Evolutionary conservation across 2,888 invertebrate species (phyloP), one percentile per base, ranked within the genome.

Genomic region (Hyposoter dolosus): DNA sequence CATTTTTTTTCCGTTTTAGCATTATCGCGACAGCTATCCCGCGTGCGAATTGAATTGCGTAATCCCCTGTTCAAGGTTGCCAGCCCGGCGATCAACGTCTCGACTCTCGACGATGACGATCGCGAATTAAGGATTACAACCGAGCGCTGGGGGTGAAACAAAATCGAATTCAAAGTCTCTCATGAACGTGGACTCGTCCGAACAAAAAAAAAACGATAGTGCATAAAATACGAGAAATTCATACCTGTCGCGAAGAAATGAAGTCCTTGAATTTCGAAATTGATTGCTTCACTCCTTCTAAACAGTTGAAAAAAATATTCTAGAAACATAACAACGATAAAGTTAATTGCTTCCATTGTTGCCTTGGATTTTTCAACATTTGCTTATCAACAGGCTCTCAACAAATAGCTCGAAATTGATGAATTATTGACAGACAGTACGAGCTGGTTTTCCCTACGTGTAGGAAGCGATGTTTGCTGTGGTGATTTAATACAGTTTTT

Each of bases 1-100:
- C 75, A 45, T 63, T 84, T 80, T 28, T 65, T 47, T 72, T 40
- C 35, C 47, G 15, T 32, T n/a, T 74, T n/a, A 79, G 28, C 53
- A 66, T 53, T 53, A 65, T 79, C 82, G 82, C 40, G 75, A 65
- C 35, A n/a, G 69, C 56, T 43, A 56, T 69, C 28, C 69, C 82
- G 75, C 82, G 75, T 75, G 68, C 71, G 45, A 63, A 82, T 82
- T 82, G 78, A 81, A 75, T 79, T 68, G 76, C 71, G 63, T 79
- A 82, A 85, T 85, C 82, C 82, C 72, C 5, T 47, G 69, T 65
- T 63, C 85, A 71, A 85, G 79, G 68, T 71, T 76, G 47, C 69
- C 82, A 45, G 40, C 15, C 17, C 23, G 32, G 74, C 45, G 72
- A 74, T 65, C 72, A 75, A 47, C 66, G 72, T 72, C 65, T 83